phyloP scores from a whole-genome alignment of 2,797 vertebrate species.

The Chiroxiphia lanceolata region DNA sequence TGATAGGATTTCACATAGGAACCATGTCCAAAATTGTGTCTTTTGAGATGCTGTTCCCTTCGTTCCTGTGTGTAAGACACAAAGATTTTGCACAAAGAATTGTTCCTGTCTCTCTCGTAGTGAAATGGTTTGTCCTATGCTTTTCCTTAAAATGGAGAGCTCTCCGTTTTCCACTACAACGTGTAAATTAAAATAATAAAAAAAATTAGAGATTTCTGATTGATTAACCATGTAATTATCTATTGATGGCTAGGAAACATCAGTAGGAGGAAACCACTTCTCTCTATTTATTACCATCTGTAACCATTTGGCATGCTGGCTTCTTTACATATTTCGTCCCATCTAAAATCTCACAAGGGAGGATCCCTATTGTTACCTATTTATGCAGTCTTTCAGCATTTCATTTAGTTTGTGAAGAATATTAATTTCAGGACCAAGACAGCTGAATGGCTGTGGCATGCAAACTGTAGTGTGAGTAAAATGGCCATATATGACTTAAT shows the following conservation, averaged over 20 bases:
- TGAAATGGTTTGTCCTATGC: neutral
- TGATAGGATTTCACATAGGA: neutral
- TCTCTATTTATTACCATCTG: neutral
- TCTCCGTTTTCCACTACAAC: neutral
- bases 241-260: neutral
- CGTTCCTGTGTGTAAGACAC: neutral
- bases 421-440: neutral
- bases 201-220: neutral
- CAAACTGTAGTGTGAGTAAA: neutral
- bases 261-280: neutral
- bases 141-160: neutral
- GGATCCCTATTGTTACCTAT: neutral
- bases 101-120: neutral
- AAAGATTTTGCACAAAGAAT: neutral
- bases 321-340: neutral
- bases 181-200: neutral
- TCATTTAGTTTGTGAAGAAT: neutral
- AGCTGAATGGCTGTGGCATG: neutral
- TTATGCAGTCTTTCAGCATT: slow-evolving; percentile 9
- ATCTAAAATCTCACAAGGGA: neutral
- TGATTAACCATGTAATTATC: neutral
- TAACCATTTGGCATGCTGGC: neutral
- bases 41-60: neutral
- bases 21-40: neutral
- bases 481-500: neutral